Base-by-base conservation (phyloP, 2,888 invertebrate species). In the Polymixis flavicincta region DNA sequence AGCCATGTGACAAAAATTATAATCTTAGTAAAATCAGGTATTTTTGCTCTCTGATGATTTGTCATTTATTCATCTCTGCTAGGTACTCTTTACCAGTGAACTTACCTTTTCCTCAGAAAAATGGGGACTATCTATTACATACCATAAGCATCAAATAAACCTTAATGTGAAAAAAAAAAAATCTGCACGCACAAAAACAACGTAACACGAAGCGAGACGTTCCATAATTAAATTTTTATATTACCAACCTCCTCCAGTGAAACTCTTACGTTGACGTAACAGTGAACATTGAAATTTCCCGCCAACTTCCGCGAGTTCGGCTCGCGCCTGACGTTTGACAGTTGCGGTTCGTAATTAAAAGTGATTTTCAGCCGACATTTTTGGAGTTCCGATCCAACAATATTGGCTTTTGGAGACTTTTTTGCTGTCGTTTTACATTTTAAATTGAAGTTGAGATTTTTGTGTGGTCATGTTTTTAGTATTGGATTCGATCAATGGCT, bases 291-390 rank as follows among this genome's bases (percentile, higher is more conserved):
- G n/a, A 69, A 69, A 48, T 69, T 37, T 90, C 83, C 88, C 79
- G 80, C 84, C 78, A 87, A 88, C 85, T 90, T 89, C 87, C 85
- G 85, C 42, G 50, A 11, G 45, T 59, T 74, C 82, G 74, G 80
- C 52, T 22, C n/a, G 25, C 76, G 66, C 80, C 54, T 85, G 89
- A 89, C 87, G 85, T 90, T 88, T 88, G 91, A 91, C 91, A 89
- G 87, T 83, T 74, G 82, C 78, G 85, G 88, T 79, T 73, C 78
- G 88, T 91, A 89, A 92, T 92, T 92, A 91, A 91, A 91, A 90
- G 84, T 87, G 86, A 89, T 91, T 90, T 88, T 87, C 72, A 67
- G 8, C 83, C 76, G 88, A 77, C 82, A 78, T 84, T 87, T 83
- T 83, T 68, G 78, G 72, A 78, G 71, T 69, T 82, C 72, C 67